These are phyloP conservation scores for Serinus canaria DNA, from an alignment of 2,113 vertebrate genomes.

Conservation along the genomic window DNA sequence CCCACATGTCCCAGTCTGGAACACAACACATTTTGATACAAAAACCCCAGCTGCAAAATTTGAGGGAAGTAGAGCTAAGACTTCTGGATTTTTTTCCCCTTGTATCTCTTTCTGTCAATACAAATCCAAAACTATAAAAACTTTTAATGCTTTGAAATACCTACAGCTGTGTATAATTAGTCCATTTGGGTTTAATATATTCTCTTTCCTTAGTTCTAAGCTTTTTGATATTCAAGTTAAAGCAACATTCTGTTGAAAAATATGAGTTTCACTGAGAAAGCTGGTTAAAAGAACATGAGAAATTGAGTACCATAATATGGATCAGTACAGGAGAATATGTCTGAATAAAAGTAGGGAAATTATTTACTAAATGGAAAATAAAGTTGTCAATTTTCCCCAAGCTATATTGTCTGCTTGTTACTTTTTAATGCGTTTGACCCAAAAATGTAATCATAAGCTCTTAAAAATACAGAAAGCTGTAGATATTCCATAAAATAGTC, in stretches of 20 bases:
- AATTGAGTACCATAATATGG: background rate
- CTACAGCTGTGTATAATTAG: background rate
- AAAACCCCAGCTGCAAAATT: background rate
- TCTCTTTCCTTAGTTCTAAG: background rate
- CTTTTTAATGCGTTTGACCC: background rate
- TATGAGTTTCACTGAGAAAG: background rate
- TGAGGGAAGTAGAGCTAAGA: slow-evolving; percentile 32
- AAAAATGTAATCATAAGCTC: background rate
- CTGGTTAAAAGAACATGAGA: background rate
- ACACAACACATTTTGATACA: background rate
- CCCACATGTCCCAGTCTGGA: background rate
- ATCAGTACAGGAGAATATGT: background rate
- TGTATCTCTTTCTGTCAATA: slow-evolving; percentile 33
- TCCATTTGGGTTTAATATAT: slow-evolving; percentile 14
- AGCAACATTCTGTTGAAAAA: background rate
- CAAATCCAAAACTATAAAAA: background rate
- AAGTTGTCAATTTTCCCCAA: background rate
- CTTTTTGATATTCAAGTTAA: background rate
- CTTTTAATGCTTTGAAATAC: slow-evolving; percentile 42
- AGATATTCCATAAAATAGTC: background rate
- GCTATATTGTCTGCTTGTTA: background rate
- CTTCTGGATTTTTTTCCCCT: background rate
- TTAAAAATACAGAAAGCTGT: background rate
- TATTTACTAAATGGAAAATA: background rate
- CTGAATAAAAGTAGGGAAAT: background rate